Conservation (phyloP, 1,140 invertebrate species). For the Acromyrmex charruanus region DNA sequence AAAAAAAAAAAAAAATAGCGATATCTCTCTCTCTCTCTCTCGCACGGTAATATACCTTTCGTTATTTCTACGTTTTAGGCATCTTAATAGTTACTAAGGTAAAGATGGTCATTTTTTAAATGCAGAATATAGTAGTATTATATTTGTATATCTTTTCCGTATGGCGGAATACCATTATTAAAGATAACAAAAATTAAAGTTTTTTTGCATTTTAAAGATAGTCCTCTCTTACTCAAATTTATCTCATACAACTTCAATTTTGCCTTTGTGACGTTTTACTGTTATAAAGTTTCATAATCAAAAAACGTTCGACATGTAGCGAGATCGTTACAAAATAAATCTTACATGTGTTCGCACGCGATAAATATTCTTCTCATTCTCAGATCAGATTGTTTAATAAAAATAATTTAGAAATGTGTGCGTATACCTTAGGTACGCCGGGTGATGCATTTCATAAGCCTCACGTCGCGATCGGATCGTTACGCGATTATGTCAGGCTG, state of each 20-base stretch:
- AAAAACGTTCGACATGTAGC: not conserved
- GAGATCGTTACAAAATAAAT: not conserved
- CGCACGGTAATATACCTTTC: too few relatives aligned
- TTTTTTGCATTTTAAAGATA: too few relatives aligned
- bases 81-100: too few relatives aligned
- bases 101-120: too few relatives aligned
- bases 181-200: too few relatives aligned
- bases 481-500: not conserved
- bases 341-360: not conserved
- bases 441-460: conserved; percentile 1
- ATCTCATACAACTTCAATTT: not conserved
- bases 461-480: not conserved
- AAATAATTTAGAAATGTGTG: conserved; percentile 1
- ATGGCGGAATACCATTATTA: too few relatives aligned
- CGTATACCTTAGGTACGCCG: not conserved
- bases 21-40: not conserved
- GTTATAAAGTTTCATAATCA: not conserved
- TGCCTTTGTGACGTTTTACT: not conserved
- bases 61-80: not conserved
- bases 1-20: not conserved
- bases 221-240: too few relatives aligned
- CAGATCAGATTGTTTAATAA: not conserved
- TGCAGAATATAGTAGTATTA: too few relatives aligned
- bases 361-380: not conserved
- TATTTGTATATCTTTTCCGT: too few relatives aligned